Conservation (phyloP, 2,113 vertebrate genomes). For the Platichthys stellatus region DNA sequence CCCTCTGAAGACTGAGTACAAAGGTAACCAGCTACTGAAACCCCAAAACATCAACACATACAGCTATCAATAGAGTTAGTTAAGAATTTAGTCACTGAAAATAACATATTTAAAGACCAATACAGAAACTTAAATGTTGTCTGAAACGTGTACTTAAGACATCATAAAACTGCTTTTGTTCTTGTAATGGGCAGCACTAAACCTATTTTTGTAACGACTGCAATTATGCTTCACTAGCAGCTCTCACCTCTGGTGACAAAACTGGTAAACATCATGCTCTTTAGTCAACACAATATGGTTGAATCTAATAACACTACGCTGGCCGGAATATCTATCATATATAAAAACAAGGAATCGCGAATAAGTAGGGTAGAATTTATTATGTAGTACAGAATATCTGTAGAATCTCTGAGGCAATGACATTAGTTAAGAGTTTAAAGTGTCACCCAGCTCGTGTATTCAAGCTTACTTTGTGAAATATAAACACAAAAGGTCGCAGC, state of each 20-base stretch:
- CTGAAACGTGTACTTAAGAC: constrained; percentile 32
- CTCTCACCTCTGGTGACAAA: constrained; percentile 14
- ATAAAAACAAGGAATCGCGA: neutral
- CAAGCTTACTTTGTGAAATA: neutral
- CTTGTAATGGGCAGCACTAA: constrained; percentile 61
- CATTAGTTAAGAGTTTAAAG: neutral
- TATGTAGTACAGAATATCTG: neutral
- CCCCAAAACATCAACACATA: neutral
- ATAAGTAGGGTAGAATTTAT: neutral
- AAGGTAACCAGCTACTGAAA: constrained; percentile 11
- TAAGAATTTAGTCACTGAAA: constrained; percentile 8
- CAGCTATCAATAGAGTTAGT: neutral
- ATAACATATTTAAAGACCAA: constrained; percentile 36
- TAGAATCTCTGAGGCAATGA: neutral
- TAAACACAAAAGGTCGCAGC: neutral
- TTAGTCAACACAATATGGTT: no score
- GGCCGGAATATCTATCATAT: neutral
- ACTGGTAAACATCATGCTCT: neutral
- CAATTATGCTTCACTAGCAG: constrained; percentile 44
- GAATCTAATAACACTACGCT: neutral
- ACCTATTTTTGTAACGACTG: constrained; percentile 57
- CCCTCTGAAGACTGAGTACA: constrained; percentile 18
- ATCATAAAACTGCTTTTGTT: constrained; percentile 58
- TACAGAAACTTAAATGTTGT: constrained; percentile 30
- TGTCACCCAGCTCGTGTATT: neutral